Conservation (phyloP, 92 coral and sea anemone species). For the Palythoa caribaeorum region DNA sequence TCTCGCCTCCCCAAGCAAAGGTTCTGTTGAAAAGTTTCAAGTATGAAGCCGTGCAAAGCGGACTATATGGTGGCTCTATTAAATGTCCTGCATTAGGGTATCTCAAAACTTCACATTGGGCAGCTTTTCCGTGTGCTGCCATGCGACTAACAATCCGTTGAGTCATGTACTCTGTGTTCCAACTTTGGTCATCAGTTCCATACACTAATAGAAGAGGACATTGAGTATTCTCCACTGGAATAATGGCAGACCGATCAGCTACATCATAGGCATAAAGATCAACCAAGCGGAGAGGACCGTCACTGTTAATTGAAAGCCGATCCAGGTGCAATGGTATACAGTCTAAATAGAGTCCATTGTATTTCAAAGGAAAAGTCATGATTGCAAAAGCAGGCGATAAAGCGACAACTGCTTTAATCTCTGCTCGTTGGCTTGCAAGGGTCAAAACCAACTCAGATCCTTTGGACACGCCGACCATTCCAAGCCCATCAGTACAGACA, state of each 20-base stretch:
- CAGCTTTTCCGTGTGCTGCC: slow-evolving; percentile 61
- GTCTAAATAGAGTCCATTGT: slow-evolving; percentile 38
- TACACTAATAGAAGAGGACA: slow-evolving; percentile 58
- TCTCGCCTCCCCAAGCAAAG: slow-evolving; percentile 72
- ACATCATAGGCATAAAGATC: slow-evolving; percentile 19
- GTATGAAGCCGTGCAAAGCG: slow-evolving; percentile 55
- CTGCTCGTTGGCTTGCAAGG: slow-evolving; percentile 59
- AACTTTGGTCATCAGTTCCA: slow-evolving; percentile 60
- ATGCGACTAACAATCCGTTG: slow-evolving; percentile 53
- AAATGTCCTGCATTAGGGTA: slow-evolving; percentile 81
- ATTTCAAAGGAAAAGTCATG: slow-evolving; percentile 17
- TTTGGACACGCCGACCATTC: slow-evolving; percentile 71
- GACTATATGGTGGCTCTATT: slow-evolving; percentile 76
- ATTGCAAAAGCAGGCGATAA: slow-evolving; percentile 50
- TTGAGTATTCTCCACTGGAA: slow-evolving; percentile 67
- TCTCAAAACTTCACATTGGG: slow-evolving; percentile 54
- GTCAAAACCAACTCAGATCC: slow-evolving; percentile 69
- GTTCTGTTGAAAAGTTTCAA: not conserved
- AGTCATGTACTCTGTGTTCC: slow-evolving; percentile 26
- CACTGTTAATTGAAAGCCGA: not conserved
- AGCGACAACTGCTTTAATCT: slow-evolving; percentile 62
- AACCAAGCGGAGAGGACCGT: slow-evolving; percentile 19
- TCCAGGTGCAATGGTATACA: not conserved
- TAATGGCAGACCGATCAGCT: slow-evolving; percentile 44
- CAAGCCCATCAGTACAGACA: slow-evolving; percentile 61